Evolutionary conservation across 2,888 invertebrate genomes (phyloP).

Genomic region (Rosalia funebris): DNA sequence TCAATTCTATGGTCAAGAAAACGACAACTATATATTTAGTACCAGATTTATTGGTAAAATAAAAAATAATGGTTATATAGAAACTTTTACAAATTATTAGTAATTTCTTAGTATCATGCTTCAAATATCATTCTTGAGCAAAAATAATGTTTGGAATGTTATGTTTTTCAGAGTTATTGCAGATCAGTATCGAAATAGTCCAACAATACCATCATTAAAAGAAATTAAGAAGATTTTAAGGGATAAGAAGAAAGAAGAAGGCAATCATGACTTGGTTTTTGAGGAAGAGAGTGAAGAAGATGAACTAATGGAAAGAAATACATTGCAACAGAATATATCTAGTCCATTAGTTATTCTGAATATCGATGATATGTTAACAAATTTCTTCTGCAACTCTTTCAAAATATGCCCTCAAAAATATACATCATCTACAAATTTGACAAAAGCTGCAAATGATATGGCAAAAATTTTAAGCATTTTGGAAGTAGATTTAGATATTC

Average conservation of each 20-base stretch:
- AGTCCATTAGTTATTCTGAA: constrained; percentile 11
- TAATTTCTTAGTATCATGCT: no score
- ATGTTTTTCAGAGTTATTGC: constrained; percentile 31
- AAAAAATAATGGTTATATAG: no score
- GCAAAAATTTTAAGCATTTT: constrained; percentile 40
- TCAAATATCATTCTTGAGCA: no score
- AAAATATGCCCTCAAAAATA: constrained; percentile 17
- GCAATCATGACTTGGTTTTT: background rate
- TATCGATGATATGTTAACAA: constrained; percentile 45
- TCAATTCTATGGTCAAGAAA: no score
- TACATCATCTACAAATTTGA: constrained; percentile 23
- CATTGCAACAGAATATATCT: background rate
- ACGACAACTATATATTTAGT: no score
- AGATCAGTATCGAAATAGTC: constrained; percentile 34
- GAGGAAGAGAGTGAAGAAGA: background rate
- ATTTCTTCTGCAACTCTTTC: constrained; percentile 45
- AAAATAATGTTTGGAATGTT: no score
- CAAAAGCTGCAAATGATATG: constrained; percentile 36
- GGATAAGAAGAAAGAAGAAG: background rate
- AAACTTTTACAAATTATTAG: no score
- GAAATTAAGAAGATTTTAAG: constrained; percentile 31
- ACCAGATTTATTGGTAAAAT: no score
- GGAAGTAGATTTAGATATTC: constrained; percentile 44
- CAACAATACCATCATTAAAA: constrained; percentile 34
- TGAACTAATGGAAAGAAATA: background rate